Evolutionary conservation across 2,888 invertebrate genomes (phyloP).

Genomic region (Sussaba pulchella): DNA sequence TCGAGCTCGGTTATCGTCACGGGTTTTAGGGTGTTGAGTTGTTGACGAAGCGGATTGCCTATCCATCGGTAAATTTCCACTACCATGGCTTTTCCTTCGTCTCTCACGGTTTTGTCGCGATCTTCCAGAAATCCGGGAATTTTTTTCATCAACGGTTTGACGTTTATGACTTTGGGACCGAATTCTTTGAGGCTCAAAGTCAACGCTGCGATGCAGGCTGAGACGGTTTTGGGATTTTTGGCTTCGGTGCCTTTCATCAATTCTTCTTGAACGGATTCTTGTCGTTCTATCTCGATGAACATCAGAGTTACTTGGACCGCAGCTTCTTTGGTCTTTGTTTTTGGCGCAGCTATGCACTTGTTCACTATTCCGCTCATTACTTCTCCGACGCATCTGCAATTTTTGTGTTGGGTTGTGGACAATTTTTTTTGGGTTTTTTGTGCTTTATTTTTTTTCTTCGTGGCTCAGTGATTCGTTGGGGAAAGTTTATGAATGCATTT

Average conservation of each 20-base stretch:
- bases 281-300: constrained; percentile 98
- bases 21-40: constrained; percentile 94
- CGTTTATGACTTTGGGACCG: constrained; percentile 95
- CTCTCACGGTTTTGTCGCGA: constrained; percentile 95
- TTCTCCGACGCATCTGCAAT: constrained; percentile 91
- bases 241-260: constrained; percentile 96
- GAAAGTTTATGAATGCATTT: too few species aligned
- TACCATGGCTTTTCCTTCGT: constrained; percentile 96
- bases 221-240: constrained; percentile 98
- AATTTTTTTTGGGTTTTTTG: constrained; percentile 11
- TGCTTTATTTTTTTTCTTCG: too few species aligned
- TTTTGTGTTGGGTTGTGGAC: too few species aligned
- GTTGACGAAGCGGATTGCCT: constrained; percentile 92
- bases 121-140: constrained; percentile 94
- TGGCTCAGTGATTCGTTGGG: too few species aligned
- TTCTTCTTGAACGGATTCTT: constrained; percentile 95
- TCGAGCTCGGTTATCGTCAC: constrained; percentile 96
- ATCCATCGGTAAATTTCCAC: constrained; percentile 98
- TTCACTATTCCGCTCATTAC: constrained; percentile 94
- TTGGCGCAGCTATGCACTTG: constrained; percentile 97
- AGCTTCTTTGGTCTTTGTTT: constrained; percentile 95
- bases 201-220: constrained; percentile 92
- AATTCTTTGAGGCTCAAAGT: constrained; percentile 94
- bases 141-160: constrained; percentile 96
- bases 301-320: constrained; percentile 95